Evolutionary conservation across 2,888 invertebrate genomes (phyloP).

Genomic region (Oscheius sp.): DNA sequence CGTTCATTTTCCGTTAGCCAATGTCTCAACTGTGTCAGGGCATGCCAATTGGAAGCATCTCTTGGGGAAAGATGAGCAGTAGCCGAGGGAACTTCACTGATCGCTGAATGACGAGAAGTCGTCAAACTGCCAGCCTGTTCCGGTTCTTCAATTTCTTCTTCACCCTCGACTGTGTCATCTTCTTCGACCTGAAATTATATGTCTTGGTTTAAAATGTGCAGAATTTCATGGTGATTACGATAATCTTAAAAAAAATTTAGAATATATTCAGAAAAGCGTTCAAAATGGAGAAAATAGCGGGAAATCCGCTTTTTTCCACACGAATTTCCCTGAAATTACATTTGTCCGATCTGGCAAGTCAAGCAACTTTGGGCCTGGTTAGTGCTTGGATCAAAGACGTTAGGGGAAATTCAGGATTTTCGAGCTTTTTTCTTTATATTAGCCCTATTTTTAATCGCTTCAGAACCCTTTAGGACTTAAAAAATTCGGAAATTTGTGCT

Average conservation of each 20-base stretch:
- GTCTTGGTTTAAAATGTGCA: too few relatives aligned
- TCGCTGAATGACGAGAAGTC: constrained; percentile 2
- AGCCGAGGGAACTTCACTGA: constrained; percentile 13
- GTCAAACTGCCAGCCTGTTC: constrained; percentile 43
- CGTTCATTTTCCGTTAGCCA: constrained; percentile 71
- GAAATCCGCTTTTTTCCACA: neutral
- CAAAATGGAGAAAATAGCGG: constrained; percentile 1
- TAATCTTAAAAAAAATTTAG: too few relatives aligned
- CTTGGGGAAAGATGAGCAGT: constrained; percentile 33
- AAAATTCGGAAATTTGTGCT: too few relatives aligned
- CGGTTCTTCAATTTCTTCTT: constrained; percentile 46
- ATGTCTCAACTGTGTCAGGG: constrained; percentile 62
- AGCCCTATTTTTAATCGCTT: too few relatives aligned
- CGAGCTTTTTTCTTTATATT: too few relatives aligned
- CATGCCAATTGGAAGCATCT: constrained; percentile 42
- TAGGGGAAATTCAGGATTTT: too few relatives aligned
- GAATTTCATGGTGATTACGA: too few relatives aligned
- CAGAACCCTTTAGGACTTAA: too few relatives aligned
- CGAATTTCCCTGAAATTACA: neutral
- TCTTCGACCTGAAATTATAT: constrained; percentile 31
- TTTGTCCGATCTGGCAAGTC: too few relatives aligned
- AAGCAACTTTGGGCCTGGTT: too few relatives aligned
- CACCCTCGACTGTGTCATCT: constrained; percentile 30
- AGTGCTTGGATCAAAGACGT: too few relatives aligned
- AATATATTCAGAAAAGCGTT: too few relatives aligned